Conservation (phyloP, 2,888 invertebrate genomes). For the Lapara coniferarum region DNA sequence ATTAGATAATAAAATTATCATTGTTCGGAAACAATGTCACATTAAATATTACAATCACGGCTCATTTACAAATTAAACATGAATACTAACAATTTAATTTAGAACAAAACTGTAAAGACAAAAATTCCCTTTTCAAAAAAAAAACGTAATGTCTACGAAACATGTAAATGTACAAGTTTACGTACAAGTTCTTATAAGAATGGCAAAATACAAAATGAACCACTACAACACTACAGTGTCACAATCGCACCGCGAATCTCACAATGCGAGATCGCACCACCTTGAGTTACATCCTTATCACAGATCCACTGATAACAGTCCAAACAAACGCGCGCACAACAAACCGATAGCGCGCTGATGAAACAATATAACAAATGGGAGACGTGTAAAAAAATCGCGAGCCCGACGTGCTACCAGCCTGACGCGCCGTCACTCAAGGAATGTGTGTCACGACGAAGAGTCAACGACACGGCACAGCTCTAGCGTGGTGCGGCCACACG, state of each 20-base stretch:
- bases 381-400: conserved; percentile 59
- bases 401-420: conserved; percentile 62
- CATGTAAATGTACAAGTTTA: not conserved
- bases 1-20: not conserved
- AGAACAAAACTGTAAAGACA: not conserved
- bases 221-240: conserved; percentile 19
- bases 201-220: not conserved
- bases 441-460: conserved; percentile 81
- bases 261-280: conserved; percentile 51
- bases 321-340: conserved; percentile 44
- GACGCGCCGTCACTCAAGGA: conserved; percentile 67
- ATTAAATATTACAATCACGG: not conserved
- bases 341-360: conserved; percentile 51
- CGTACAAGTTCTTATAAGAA: not conserved
- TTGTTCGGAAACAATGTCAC: not conserved
- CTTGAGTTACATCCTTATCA: conserved; percentile 55
- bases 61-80: not conserved
- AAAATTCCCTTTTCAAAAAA: too few species aligned
- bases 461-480: conserved; percentile 74
- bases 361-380: conserved; percentile 57
- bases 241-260: conserved; percentile 40
- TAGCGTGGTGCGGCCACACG: conserved; percentile 42
- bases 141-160: not conserved
- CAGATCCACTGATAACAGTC: conserved; percentile 52
- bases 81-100: not conserved